These are phyloP conservation scores for Andrena camellia DNA, from an alignment of 2,888 invertebrate species.

Conservation along the genomic window DNA sequence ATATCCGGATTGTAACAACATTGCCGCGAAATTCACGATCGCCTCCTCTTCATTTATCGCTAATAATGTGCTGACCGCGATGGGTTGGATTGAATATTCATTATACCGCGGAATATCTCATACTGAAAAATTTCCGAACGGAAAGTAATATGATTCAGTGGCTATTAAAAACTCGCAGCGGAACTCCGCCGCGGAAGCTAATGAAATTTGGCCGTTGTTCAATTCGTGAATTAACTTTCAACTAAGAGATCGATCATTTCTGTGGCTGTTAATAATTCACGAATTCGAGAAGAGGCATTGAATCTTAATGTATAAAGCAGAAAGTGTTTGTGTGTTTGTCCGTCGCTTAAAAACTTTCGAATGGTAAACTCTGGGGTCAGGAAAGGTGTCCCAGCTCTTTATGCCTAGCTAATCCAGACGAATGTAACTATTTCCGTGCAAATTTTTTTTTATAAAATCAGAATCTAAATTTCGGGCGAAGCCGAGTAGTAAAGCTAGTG, in stretches of 20 bases:
- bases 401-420: too few species aligned
- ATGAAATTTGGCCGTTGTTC: slow-evolving; percentile 18
- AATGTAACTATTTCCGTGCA: too few species aligned
- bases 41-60: too few species aligned
- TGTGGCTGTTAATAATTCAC: not conserved
- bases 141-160: not conserved
- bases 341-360: too few species aligned
- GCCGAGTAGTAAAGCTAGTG: too few species aligned
- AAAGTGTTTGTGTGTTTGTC: too few species aligned
- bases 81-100: not conserved
- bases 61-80: not conserved
- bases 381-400: too few species aligned
- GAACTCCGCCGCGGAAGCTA: not conserved
- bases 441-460: too few species aligned
- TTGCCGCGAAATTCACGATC: too few species aligned
- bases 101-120: not conserved
- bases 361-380: too few species aligned
- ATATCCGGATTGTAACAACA: too few species aligned
- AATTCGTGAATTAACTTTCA: slow-evolving; percentile 21
- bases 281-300: not conserved
- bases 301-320: not conserved
- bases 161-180: slow-evolving; percentile 10
- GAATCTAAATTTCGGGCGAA: too few species aligned
- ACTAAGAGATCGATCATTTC: slow-evolving; percentile 4
- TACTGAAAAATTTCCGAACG: not conserved